Conservation (phyloP, 2,797 vertebrate species). For the Threskiornis aethiopicus region DNA sequence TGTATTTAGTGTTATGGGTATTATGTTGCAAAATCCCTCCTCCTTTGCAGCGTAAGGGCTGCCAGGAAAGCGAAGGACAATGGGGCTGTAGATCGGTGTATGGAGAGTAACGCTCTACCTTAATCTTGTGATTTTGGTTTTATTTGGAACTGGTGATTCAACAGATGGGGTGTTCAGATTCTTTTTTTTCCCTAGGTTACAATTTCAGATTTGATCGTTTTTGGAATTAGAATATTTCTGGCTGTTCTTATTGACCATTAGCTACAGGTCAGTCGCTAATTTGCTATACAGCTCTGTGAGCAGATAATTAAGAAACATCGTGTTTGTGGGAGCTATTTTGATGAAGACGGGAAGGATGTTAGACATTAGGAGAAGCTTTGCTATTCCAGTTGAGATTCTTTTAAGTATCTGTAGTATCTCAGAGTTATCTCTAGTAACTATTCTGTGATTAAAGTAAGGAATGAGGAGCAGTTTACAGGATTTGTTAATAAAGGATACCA, state of each 20-base stretch:
- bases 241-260: background rate
- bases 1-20: background rate
- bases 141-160: background rate
- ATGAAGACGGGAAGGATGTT: background rate
- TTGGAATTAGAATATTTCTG: background rate
- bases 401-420: background rate
- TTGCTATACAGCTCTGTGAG: background rate
- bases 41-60: background rate
- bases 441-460: background rate
- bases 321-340: background rate
- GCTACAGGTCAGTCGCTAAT: background rate
- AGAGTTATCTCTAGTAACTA: background rate
- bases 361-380: background rate
- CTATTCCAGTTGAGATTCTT: background rate
- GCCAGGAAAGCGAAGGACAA: background rate
- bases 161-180: background rate
- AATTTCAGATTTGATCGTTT: background rate
- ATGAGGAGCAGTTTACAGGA: background rate
- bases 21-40: slow-evolving; percentile 32
- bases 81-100: background rate
- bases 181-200: background rate
- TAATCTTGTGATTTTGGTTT: background rate
- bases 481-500: background rate
- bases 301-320: background rate
- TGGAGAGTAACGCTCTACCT: background rate